Conservation (phyloP, 2,797 vertebrate genomes). For the Hafferia zeledoni region DNA sequence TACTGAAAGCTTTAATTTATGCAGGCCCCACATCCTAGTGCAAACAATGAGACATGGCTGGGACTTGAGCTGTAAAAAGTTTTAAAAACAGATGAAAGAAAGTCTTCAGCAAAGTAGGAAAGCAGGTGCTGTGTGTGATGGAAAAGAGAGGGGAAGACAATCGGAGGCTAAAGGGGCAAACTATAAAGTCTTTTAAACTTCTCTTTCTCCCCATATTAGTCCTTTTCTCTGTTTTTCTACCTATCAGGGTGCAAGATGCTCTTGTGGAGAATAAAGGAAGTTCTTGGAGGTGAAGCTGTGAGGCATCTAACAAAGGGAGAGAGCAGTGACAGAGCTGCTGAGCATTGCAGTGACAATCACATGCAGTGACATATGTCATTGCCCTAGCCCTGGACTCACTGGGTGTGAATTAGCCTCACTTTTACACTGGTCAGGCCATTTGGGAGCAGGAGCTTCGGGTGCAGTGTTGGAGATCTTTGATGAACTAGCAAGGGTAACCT, state of each 20-base stretch:
- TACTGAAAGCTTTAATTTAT: not conserved
- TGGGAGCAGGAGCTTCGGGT: not conserved
- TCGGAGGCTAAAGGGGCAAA: rapidly evolving
- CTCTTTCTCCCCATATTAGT: not conserved
- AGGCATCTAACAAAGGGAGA: not conserved
- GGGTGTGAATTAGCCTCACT: not conserved
- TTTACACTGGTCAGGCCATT: not conserved
- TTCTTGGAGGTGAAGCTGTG: not conserved
- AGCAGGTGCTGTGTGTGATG: not conserved
- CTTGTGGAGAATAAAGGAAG: not conserved
- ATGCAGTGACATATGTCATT: not conserved
- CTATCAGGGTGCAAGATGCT: not conserved
- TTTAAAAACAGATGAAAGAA: not conserved
- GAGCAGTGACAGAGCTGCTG: not conserved
- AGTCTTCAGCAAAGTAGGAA: not conserved
- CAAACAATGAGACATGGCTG: not conserved
- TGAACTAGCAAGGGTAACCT: not conserved
- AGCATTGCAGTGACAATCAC: not conserved
- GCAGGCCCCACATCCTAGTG: not conserved
- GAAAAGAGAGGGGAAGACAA: not conserved
- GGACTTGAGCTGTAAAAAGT: not conserved
- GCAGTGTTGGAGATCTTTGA: not conserved
- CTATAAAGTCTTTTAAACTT: not conserved
- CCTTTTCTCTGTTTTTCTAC: not conserved
- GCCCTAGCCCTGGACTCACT: not conserved